A percentile compares a stretch with the other conserved stretches of the same genome.
phyloP scores from a whole-genome alignment of 2,113 vertebrate genomes.

The Ammodytes marinus region DNA sequence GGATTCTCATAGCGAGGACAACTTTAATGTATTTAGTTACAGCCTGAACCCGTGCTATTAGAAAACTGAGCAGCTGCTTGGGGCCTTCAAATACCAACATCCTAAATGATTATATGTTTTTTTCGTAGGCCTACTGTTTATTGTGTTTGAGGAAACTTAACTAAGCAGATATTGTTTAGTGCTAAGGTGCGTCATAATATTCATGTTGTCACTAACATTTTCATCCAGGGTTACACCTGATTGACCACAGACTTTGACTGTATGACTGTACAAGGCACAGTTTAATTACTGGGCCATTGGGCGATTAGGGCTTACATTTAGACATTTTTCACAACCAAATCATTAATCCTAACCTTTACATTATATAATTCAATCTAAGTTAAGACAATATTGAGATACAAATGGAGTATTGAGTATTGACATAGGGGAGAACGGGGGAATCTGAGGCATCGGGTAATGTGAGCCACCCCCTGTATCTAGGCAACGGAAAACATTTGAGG shows the following conservation, averaged over 20 bases:
- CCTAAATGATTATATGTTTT: not conserved
- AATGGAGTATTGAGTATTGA: not conserved
- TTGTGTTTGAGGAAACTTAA: not conserved
- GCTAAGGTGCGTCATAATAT: not conserved
- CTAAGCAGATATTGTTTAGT: not conserved
- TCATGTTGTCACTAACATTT: not conserved
- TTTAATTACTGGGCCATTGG: not conserved
- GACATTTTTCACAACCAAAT: not conserved
- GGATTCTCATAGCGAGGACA: not conserved
- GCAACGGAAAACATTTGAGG: too few species aligned
- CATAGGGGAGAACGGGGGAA: too few species aligned
- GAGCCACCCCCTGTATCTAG: too few species aligned
- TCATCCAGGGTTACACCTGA: not conserved
- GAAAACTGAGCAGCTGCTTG: not conserved
- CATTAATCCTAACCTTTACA: not conserved
- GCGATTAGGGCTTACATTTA: not conserved
- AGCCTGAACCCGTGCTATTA: not conserved
- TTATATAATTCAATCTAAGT: not conserved
- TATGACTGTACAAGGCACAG: not conserved
- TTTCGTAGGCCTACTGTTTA: not conserved
- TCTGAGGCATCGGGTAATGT: too few species aligned
- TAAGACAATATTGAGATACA: not conserved
- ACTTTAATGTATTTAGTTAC: not conserved
- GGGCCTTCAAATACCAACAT: not conserved
- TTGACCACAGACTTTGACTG: not conserved